These are phyloP conservation scores for Agonopterix heracliana DNA, from an alignment of 2,888 invertebrate species.

Conservation along the genomic window DNA sequence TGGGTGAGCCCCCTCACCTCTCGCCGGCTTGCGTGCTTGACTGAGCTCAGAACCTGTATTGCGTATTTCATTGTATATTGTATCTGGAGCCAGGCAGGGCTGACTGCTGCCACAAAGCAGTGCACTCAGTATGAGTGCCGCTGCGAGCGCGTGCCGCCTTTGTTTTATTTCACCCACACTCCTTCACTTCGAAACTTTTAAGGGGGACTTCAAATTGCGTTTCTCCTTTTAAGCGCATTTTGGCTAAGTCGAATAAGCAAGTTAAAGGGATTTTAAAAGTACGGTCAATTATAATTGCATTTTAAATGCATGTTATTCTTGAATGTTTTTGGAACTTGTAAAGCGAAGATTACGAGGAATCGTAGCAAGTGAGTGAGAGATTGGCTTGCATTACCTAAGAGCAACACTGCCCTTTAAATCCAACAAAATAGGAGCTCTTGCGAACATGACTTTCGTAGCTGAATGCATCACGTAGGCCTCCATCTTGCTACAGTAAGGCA, in stretches of 20 bases:
- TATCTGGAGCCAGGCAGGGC: conserved; percentile 25
- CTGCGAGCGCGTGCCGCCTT: conserved; percentile 61
- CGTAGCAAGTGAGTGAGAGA: no score
- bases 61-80: conserved; percentile 50
- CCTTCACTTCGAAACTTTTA: conserved; percentile 64
- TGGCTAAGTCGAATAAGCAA: no score
- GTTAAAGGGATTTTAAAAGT: background rate
- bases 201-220: conserved; percentile 65
- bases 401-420: no score
- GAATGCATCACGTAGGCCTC: conserved; percentile 25
- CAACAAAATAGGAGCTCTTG: background rate
- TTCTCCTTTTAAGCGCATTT: conserved; percentile 48
- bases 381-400: no score
- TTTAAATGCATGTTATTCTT: no score
- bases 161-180: conserved; percentile 73
- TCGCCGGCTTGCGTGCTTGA: no score
- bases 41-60: background rate
- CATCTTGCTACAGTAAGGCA: conserved; percentile 49
- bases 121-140: conserved; percentile 72
- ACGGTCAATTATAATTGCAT: conserved; percentile 7
- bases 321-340: no score
- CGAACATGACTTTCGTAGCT: conserved; percentile 3
- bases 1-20: no score
- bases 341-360: no score
- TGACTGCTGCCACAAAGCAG: conserved; percentile 64